Conservation (phyloP, 2,888 invertebrate species). For the Hyposoter didymator region DNA sequence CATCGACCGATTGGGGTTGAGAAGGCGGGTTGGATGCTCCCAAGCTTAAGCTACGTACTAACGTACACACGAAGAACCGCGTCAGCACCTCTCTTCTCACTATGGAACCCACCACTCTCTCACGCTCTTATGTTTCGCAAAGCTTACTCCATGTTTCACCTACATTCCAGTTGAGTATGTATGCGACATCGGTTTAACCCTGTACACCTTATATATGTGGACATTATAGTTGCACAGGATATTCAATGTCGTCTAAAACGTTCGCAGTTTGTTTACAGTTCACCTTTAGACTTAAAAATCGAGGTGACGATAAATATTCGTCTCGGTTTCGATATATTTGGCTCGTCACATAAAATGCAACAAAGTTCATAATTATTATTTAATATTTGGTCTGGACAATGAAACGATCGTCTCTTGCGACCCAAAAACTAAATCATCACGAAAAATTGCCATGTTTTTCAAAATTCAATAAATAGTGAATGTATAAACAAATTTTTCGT, state of each 20-base stretch:
- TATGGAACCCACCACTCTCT: constrained; percentile 37
- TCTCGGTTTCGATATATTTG: no score
- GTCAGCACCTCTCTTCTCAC: constrained; percentile 80
- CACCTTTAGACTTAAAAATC: neutral
- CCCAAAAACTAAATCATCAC: no score
- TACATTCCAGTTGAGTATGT: constrained; percentile 73
- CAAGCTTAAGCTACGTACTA: constrained; percentile 78
- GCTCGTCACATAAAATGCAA: neutral
- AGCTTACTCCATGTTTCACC: constrained; percentile 77
- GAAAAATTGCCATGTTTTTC: no score
- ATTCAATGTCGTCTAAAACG: constrained; percentile 11
- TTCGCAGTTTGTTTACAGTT: neutral
- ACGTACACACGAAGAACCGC: constrained; percentile 73
- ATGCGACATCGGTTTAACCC: constrained; percentile 8
- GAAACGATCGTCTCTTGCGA: no score
- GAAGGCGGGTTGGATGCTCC: constrained; percentile 39
- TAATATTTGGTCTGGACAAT: no score
- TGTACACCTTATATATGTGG: constrained; percentile 13
- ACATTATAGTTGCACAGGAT: neutral
- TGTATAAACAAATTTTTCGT: no score
- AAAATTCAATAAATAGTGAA: no score
- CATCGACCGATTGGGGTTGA: constrained; percentile 80
- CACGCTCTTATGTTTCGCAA: constrained; percentile 62
- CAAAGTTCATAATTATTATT: no score
- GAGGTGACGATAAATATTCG: neutral